These are phyloP conservation scores for Eilema sororculum DNA, from an alignment of 2,888 invertebrate genomes.

Conservation along the genomic window DNA sequence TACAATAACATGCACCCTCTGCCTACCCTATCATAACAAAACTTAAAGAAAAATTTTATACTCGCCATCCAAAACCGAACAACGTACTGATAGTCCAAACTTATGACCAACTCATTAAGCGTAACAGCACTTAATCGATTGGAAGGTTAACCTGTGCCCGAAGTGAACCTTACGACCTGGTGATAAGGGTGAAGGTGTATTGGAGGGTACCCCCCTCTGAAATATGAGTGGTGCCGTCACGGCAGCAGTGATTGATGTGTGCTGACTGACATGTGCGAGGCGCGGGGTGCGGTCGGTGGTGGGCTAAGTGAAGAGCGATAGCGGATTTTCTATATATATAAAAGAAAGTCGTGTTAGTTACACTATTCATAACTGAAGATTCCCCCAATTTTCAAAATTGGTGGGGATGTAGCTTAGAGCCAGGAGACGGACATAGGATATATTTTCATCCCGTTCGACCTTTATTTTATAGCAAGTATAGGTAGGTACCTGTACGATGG, in stretches of 20 bases:
- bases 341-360: no score
- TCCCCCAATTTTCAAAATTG: no score
- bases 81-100: slow-evolving; percentile 34
- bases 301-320: slow-evolving; percentile 45
- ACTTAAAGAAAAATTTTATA: neutral
- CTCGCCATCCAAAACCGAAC: slow-evolving; percentile 13
- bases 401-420: no score
- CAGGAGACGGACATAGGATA: no score
- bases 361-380: no score
- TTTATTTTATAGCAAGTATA: no score
- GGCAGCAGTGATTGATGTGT: slow-evolving; percentile 83
- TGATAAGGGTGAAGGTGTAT: slow-evolving; percentile 52
- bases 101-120: slow-evolving; percentile 60
- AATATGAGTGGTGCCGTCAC: slow-evolving; percentile 82
- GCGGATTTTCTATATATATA: no score
- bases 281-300: slow-evolving; percentile 66
- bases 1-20: no score
- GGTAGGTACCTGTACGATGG: no score
- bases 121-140: slow-evolving; percentile 78
- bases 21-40: neutral
- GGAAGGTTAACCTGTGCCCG: slow-evolving; percentile 40
- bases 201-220: slow-evolving; percentile 66
- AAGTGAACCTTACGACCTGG: slow-evolving; percentile 55
- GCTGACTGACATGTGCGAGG: slow-evolving; percentile 82
- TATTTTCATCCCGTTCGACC: no score